Evolutionary conservation across 2,113 vertebrate species (phyloP).

Genomic region (Lanius ludovicianus): DNA sequence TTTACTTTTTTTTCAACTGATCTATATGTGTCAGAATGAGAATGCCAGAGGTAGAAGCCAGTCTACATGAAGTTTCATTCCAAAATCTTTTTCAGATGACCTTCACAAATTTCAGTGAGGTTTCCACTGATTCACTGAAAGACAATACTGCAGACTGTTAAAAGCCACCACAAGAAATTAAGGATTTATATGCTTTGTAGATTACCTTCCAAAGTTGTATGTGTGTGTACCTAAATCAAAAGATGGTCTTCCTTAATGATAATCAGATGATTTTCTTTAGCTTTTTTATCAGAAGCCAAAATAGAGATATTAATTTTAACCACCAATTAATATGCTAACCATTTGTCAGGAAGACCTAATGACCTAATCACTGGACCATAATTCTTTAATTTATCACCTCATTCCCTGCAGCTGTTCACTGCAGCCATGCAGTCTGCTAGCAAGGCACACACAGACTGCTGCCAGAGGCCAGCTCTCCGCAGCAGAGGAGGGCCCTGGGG

Average conservation of each 20-base stretch:
- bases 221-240: background rate
- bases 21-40: background rate
- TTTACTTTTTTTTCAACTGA: background rate
- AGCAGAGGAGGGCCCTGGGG: background rate
- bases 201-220: background rate
- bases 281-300: slow-evolving; percentile 35
- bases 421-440: background rate
- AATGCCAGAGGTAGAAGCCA: background rate
- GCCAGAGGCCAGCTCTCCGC: background rate
- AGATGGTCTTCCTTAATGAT: background rate
- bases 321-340: slow-evolving; percentile 36
- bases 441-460: background rate
- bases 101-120: background rate
- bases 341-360: slow-evolving; percentile 64
- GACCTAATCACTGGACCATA: slow-evolving; percentile 49
- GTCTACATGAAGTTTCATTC: background rate
- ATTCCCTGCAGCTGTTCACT: slow-evolving; percentile 42
- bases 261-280: background rate
- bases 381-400: slow-evolving; percentile 48
- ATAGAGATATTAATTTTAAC: slow-evolving; percentile 62
- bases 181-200: background rate
- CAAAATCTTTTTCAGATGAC: background rate
- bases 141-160: background rate
- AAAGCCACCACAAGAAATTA: background rate
- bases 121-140: background rate